Conservation (phyloP, 2,797 vertebrate species). For the Silurus aristotelis region DNA sequence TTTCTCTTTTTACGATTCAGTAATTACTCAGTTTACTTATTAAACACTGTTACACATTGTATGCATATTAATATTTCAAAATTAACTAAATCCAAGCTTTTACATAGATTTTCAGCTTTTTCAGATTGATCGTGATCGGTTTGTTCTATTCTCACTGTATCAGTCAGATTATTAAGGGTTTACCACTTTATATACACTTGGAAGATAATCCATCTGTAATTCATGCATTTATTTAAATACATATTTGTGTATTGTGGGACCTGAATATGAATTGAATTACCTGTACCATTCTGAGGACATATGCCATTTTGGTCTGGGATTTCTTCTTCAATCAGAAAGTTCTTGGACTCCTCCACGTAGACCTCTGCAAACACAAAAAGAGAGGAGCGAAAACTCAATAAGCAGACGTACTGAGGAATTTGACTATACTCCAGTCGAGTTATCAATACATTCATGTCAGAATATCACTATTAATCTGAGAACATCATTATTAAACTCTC, state of each 20-base stretch:
- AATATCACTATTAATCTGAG: not conserved
- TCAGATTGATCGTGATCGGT: not conserved
- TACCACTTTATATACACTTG: no score
- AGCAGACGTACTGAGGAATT: not conserved
- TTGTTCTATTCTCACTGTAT: not conserved
- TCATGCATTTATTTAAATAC: not conserved
- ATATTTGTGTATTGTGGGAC: not conserved
- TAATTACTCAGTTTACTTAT: not conserved
- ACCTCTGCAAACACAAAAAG: slow-evolving; percentile 39
- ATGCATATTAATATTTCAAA: not conserved
- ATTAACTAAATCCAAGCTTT: not conserved
- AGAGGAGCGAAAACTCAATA: not conserved
- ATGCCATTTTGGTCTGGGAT: slow-evolving; percentile 43
- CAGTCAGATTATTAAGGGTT: not conserved
- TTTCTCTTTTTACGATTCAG: not conserved
- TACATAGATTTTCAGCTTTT: no score
- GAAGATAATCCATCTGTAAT: not conserved
- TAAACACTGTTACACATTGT: not conserved
- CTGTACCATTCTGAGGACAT: slow-evolving; percentile 47
- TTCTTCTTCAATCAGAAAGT: slow-evolving; percentile 40
- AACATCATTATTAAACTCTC: not conserved
- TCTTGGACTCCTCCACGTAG: slow-evolving; percentile 8
- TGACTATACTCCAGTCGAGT: no score
- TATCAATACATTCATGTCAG: not conserved
- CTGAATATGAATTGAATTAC: slow-evolving; percentile 9